These are phyloP conservation scores for Melospiza georgiana DNA, from an alignment of 2,113 vertebrate species.

Conservation along the genomic window DNA sequence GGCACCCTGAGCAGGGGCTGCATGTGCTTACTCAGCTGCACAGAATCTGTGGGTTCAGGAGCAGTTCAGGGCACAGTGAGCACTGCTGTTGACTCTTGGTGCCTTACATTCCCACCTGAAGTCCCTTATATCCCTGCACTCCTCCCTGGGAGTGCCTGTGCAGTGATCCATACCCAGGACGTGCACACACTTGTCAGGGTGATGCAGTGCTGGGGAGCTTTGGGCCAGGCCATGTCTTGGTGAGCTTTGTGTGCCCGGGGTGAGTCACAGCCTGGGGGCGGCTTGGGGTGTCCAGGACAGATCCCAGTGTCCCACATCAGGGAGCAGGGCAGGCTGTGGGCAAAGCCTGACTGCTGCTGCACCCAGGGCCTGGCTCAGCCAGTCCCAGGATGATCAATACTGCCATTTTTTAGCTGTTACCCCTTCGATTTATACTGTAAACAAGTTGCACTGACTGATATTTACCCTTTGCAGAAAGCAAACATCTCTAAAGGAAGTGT, in stretches of 20 bases:
- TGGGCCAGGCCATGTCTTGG: neutral
- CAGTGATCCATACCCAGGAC: neutral
- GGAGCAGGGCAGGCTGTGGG: neutral
- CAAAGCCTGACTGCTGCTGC: neutral
- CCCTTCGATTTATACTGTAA: neutral
- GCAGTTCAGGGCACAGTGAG: neutral
- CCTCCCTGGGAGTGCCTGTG: neutral
- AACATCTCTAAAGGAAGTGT: neutral
- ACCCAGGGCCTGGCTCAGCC: rapidly evolving
- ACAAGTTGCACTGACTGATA: neutral
- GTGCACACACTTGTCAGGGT: rapidly evolving
- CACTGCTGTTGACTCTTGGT: rapidly evolving
- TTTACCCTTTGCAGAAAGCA: neutral
- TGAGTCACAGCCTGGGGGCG: neutral
- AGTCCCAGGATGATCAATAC: neutral
- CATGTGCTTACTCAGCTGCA: rapidly evolving
- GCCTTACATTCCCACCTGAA: rapidly evolving
- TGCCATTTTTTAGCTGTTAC: neutral
- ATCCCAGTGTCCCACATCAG: neutral
- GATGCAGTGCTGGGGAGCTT: neutral
- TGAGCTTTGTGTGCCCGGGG: neutral
- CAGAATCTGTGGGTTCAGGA: neutral
- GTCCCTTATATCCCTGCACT: rapidly evolving
- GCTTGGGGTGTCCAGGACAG: neutral
- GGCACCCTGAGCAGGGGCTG: neutral